Evolutionary conservation across 1,140 invertebrate genomes (phyloP).

Genomic region (Zaprionus camerounensis): DNA sequence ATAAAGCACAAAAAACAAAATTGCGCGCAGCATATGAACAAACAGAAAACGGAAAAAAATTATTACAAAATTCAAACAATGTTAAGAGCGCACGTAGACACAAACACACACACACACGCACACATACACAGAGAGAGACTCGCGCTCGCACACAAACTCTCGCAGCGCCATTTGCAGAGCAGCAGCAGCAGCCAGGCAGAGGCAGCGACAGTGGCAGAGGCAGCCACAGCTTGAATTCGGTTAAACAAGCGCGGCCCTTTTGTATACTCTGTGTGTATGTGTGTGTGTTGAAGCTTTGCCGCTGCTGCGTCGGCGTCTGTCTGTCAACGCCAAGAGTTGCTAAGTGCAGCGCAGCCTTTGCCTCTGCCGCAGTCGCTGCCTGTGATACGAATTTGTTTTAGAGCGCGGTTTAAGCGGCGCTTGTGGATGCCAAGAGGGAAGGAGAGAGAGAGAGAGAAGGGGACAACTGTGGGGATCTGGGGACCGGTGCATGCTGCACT

Average conservation of each 20-base stretch:
- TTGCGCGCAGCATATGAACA: constrained; percentile 35
- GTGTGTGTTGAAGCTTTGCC: constrained; percentile 17
- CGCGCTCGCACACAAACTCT: constrained; percentile 9
- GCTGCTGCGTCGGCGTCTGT: constrained; percentile 9
- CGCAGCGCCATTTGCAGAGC: constrained; percentile 26
- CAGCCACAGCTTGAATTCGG: constrained; percentile 19
- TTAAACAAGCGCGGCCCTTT: constrained; percentile 26
- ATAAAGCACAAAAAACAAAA: constrained; percentile 39
- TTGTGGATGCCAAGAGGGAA: constrained; percentile 21
- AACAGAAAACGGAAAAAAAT: constrained; percentile 28
- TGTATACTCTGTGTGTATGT: constrained; percentile 16
- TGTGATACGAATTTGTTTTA: constrained; percentile 44
- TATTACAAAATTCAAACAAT: constrained; percentile 56
- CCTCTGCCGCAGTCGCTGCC: constrained; percentile 29
- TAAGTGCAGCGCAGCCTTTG: constrained; percentile 33
- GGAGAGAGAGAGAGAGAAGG: neutral
- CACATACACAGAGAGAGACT: constrained; percentile 14
- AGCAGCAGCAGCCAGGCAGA: constrained; percentile 8
- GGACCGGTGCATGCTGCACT: constrained; percentile 68
- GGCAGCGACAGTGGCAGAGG: neutral
- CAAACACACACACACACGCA: constrained; percentile 9
- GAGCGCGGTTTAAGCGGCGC: constrained; percentile 27
- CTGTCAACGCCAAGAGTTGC: constrained; percentile 2
- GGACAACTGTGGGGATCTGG: constrained; percentile 11
- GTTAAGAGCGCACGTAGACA: constrained; percentile 36